Conservation (phyloP, 2,113 vertebrate species). For the Tetrao urogallus region DNA sequence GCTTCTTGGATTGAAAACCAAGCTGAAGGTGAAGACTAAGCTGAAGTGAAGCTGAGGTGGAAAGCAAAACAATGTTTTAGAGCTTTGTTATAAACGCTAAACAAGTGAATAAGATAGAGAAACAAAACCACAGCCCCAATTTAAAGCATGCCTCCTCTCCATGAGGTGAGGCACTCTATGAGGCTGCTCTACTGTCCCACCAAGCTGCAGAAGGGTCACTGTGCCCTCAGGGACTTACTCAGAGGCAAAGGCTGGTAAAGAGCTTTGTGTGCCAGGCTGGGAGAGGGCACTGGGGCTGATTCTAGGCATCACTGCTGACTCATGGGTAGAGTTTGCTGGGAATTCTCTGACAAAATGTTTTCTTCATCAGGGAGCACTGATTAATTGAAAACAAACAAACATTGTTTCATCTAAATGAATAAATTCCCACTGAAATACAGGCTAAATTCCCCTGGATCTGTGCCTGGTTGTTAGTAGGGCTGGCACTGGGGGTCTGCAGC, state of each 20-base stretch:
- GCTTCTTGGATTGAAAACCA: not conserved
- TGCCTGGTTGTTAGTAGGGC: not conserved
- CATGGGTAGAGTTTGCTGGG: not conserved
- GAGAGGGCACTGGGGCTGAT: not conserved
- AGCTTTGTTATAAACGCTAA: not conserved
- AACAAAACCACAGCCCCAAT: not conserved
- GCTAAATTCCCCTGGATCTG: not conserved
- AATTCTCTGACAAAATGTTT: constrained; percentile 10
- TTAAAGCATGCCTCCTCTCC: not conserved
- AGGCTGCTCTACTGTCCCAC: not conserved
- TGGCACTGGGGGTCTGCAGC: not conserved
- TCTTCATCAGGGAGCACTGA: not conserved
- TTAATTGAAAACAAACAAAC: constrained; percentile 20
- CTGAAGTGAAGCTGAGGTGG: not conserved
- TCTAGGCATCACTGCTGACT: not conserved
- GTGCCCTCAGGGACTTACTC: not conserved
- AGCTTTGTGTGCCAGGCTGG: not conserved
- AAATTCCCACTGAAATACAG: not conserved
- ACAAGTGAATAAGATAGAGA: not conserved
- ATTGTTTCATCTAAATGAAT: not conserved
- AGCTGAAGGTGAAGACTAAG: not conserved
- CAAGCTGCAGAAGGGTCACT: not conserved
- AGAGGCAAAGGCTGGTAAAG: not conserved
- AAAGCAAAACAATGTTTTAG: not conserved
- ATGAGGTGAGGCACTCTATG: not conserved